Evolutionary conservation across 2,113 vertebrate species (phyloP).

Genomic region (Aptenodytes patagonicus): DNA sequence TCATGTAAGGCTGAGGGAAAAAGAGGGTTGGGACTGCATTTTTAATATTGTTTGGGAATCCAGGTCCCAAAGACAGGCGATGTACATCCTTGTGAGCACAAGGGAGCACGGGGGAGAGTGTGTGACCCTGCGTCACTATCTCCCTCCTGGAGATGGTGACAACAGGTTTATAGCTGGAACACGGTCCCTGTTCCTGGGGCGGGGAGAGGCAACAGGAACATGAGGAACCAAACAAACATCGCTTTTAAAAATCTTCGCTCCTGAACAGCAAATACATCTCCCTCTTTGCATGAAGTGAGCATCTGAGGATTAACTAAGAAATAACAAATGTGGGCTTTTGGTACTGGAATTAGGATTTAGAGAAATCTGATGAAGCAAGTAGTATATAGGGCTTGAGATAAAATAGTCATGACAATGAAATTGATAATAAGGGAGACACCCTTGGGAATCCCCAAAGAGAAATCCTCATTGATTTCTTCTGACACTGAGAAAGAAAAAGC

Average conservation of each 20-base stretch:
- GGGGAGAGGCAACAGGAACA: not conserved
- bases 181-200: not conserved
- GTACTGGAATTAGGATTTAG: not conserved
- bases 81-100: not conserved
- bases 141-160: not conserved
- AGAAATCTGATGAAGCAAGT: not conserved
- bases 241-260: not conserved
- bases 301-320: not conserved
- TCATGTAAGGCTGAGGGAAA: not conserved
- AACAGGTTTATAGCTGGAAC: not conserved
- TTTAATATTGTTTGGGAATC: slow-evolving; percentile 55
- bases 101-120: not conserved
- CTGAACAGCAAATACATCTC: not conserved
- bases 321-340: not conserved
- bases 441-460: not conserved
- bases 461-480: slow-evolving; percentile 6
- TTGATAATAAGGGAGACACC: not conserved
- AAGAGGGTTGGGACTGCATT: slow-evolving; percentile 23
- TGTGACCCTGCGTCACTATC: not conserved
- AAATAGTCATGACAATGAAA: not conserved
- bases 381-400: not conserved
- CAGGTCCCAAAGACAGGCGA: not conserved
- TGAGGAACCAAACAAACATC: not conserved
- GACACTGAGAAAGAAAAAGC: not conserved
- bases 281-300: not conserved